phyloP scores from a whole-genome alignment of 2,888 invertebrate genomes.

The Caenorhabditis plicata region DNA sequence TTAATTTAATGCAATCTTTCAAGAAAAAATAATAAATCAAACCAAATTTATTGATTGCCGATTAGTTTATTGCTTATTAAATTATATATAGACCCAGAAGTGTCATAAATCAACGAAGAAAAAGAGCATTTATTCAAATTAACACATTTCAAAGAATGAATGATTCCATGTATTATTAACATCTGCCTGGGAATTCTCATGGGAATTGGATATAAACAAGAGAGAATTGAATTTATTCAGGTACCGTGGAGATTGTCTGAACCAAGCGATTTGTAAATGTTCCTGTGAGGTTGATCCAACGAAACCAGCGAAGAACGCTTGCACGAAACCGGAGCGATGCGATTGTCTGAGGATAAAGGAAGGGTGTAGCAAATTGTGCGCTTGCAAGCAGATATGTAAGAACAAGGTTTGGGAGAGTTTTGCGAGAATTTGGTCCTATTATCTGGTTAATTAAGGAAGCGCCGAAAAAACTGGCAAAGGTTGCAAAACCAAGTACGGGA shows the following conservation, averaged over 20 bases:
- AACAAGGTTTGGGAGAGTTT: constrained; percentile 49
- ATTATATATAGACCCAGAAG: too few relatives aligned
- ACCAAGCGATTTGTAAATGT: constrained; percentile 66
- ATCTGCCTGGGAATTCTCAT: too few relatives aligned
- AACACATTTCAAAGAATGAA: too few relatives aligned
- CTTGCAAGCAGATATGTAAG: constrained; percentile 65
- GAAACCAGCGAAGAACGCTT: constrained; percentile 64
- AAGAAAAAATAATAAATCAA: too few relatives aligned
- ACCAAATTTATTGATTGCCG: too few relatives aligned
- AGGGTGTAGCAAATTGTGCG: constrained; percentile 63
- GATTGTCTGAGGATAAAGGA: constrained; percentile 66
- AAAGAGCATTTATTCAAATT: too few relatives aligned
- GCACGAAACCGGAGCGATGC: constrained; percentile 63
- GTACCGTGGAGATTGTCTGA: constrained; percentile 65
- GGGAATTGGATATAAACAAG: background rate
- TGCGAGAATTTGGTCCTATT: background rate
- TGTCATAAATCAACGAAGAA: too few relatives aligned
- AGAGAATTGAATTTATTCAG: constrained; percentile 34
- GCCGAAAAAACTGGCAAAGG: constrained; percentile 60
- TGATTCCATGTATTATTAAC: too few relatives aligned
- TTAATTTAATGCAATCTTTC: too few relatives aligned
- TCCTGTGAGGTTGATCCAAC: constrained; percentile 65
- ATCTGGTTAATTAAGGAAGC: constrained; percentile 47
- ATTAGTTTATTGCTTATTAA: too few relatives aligned
- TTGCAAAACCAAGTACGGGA: constrained; percentile 60